Evolutionary conservation across 2,797 vertebrate genomes (phyloP).

Genomic region (Paramormyrops hopkinsi): DNA sequence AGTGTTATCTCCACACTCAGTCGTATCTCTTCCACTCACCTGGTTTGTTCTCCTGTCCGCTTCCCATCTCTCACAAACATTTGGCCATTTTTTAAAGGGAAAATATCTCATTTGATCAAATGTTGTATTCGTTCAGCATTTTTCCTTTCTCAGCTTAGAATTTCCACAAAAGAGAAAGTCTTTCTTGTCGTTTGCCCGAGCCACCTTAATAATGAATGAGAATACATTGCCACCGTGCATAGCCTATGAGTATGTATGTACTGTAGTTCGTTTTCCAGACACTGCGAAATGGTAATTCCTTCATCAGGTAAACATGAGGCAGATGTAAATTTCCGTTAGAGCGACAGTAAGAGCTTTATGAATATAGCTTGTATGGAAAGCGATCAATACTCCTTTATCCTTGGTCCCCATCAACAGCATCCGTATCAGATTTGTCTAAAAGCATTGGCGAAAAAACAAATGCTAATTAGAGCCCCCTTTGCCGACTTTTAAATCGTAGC

Average conservation of each 20-base stretch:
- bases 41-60: neutral
- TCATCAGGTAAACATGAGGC: neutral
- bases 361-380: neutral
- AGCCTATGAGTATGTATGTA: neutral
- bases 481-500: neutral
- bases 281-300: neutral
- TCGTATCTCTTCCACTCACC: neutral
- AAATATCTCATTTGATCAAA: neutral
- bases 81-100: neutral
- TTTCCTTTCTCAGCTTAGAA: neutral
- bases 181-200: neutral
- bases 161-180: neutral
- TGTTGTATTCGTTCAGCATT: neutral
- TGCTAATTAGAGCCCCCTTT: neutral
- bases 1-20: neutral
- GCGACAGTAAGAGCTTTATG: neutral
- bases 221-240: neutral
- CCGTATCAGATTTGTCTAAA: slow-evolving; percentile 9
- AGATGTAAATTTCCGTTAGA: neutral
- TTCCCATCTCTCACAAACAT: neutral
- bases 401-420: neutral
- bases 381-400: neutral
- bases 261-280: neutral
- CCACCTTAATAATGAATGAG: neutral
- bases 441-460: slow-evolving; percentile 1